Evolutionary conservation across 2,113 vertebrate species (phyloP).

Genomic region (Muntiacus reevesi): DNA sequence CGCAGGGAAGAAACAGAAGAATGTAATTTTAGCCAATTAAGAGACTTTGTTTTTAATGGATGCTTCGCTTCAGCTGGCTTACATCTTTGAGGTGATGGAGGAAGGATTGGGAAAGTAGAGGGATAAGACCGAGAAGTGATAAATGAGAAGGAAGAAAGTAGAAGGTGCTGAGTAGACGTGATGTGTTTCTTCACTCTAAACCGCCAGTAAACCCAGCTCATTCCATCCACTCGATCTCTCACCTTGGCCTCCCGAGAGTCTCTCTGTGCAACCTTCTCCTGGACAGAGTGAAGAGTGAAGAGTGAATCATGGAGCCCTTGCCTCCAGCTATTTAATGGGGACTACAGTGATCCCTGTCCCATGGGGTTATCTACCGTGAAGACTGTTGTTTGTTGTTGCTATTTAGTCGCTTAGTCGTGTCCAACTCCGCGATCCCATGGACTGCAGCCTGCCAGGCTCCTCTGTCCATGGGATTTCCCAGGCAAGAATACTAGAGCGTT

Average conservation of each 20-base stretch:
- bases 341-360: background rate
- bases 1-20: conserved; percentile 51
- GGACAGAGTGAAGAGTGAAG: background rate
- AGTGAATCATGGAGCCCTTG: no score
- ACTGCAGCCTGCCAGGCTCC: background rate
- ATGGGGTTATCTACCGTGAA: background rate
- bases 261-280: background rate
- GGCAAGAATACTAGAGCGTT: background rate
- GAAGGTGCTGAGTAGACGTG: rapidly evolving
- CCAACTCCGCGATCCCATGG: background rate
- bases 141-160: background rate
- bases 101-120: background rate
- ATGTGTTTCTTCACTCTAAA: background rate
- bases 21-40: conserved; percentile 40
- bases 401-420: background rate
- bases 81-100: background rate
- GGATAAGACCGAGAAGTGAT: background rate
- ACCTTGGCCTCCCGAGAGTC: background rate
- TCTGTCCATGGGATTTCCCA: background rate
- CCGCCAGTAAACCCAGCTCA: background rate
- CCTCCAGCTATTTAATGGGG: background rate
- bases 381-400: background rate
- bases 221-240: background rate
- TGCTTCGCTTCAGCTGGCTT: background rate
- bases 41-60: conserved; percentile 19